Evolutionary conservation across 1,140 invertebrate species (phyloP).

Genomic region (Brachionus plicatilis): DNA sequence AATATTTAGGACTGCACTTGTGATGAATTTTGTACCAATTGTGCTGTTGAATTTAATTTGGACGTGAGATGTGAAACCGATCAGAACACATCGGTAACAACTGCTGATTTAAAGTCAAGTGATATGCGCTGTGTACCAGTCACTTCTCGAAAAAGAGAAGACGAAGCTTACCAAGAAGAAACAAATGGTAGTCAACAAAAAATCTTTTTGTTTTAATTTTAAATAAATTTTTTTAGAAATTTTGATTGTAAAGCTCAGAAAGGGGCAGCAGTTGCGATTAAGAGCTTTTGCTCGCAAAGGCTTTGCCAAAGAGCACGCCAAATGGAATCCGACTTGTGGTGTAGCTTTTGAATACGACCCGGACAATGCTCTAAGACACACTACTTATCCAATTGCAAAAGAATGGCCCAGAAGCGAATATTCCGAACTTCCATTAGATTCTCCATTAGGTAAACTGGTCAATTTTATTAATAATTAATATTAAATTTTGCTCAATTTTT

Average conservation of each 20-base stretch:
- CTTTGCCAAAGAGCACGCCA: conserved; percentile 98
- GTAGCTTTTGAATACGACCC: conserved; percentile 99
- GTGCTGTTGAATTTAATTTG: conserved; percentile 92
- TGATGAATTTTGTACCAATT: conserved; percentile 90
- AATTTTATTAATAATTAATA: not conserved
- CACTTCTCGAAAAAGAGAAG: conserved; percentile 79
- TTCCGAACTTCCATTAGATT: not conserved
- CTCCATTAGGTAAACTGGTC: not conserved
- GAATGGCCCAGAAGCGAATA: conserved; percentile 68
- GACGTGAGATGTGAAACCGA: conserved; percentile 77
- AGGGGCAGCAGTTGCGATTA: conserved; percentile 92
- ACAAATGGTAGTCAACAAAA: not conserved
- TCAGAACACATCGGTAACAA: conserved; percentile 72
- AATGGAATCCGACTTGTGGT: conserved; percentile 98
- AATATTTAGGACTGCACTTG: conserved; percentile 74
- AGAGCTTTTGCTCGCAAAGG: conserved; percentile 88
- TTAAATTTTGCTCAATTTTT: not conserved
- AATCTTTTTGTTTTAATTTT: not conserved
- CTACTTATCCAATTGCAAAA: conserved; percentile 90
- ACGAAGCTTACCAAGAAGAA: conserved; percentile 82
- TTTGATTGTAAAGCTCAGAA: conserved; percentile 90
- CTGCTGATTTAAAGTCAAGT: conserved; percentile 84
- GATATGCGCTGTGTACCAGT: conserved; percentile 82
- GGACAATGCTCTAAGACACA: conserved; percentile 93
- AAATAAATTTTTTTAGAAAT: conserved; percentile 60